A percentile compares a stretch with the other conserved stretches of the same genome.
These are phyloP conservation scores for Lysandra bellargus DNA, from an alignment of 2,888 invertebrate genomes.

Conservation along the genomic window DNA sequence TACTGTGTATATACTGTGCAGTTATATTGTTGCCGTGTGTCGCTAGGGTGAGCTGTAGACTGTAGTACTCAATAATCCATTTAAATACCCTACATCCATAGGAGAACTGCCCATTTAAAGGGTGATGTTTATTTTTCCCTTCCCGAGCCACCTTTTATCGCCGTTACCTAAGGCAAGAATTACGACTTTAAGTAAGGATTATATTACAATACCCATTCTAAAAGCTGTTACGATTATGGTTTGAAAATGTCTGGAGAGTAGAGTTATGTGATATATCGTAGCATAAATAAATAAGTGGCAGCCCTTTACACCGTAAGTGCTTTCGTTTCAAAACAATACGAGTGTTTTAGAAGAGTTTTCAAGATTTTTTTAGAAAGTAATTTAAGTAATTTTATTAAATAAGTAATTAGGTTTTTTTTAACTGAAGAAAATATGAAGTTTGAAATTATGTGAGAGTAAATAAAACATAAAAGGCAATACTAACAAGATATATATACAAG, in stretches of 20 bases:
- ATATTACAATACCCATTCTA: constrained; percentile 58
- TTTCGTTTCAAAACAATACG: neutral
- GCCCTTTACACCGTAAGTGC: constrained; percentile 1
- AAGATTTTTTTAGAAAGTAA: too few relatives aligned
- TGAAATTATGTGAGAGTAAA: too few relatives aligned
- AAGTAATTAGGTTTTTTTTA: too few relatives aligned
- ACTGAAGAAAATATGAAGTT: too few relatives aligned
- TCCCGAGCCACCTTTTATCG: constrained; percentile 46
- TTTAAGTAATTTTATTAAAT: too few relatives aligned
- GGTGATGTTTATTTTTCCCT: constrained; percentile 58
- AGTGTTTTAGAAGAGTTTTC: too few relatives aligned
- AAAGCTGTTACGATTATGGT: constrained; percentile 48
- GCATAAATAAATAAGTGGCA: constrained; percentile 15
- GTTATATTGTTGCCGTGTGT: neutral
- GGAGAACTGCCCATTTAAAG: constrained; percentile 59
- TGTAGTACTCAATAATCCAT: constrained; percentile 79
- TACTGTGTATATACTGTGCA: too few relatives aligned
- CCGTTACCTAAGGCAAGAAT: constrained; percentile 53
- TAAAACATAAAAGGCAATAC: too few relatives aligned
- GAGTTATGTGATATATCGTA: constrained; percentile 7
- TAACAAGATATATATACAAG: too few relatives aligned
- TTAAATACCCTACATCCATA: constrained; percentile 69
- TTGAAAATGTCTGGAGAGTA: constrained; percentile 29
- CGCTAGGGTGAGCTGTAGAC: constrained; percentile 54
- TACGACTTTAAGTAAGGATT: constrained; percentile 54